phyloP scores from a whole-genome alignment of 2,113 vertebrate species.

The Larimichthys crocea region DNA sequence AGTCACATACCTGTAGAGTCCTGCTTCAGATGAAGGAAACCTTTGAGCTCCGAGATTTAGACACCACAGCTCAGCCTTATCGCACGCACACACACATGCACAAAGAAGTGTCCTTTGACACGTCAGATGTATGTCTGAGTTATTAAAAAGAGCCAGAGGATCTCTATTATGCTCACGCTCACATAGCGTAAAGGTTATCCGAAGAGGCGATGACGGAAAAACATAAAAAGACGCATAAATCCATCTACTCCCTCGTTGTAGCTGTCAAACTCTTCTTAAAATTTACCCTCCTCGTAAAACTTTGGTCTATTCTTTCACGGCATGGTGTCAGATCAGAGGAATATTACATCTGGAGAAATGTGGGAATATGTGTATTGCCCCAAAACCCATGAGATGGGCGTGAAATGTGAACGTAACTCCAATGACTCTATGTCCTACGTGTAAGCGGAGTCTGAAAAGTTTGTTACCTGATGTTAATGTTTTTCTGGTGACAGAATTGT shows the following conservation, averaged over 20 bases:
- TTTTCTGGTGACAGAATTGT: background rate
- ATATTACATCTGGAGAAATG: slow-evolving; percentile 35
- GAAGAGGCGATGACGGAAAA: slow-evolving; percentile 42
- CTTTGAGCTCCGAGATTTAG: slow-evolving; percentile 72
- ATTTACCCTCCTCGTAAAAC: slow-evolving; percentile 31
- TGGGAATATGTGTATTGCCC: background rate
- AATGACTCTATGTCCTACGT: background rate
- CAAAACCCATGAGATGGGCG: background rate
- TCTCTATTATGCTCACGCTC: background rate
- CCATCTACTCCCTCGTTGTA: background rate
- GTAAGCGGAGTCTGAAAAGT: background rate
- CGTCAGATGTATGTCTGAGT: slow-evolving; percentile 21
- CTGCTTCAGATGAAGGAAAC: slow-evolving; percentile 78
- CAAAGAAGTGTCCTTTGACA: slow-evolving; percentile 40
- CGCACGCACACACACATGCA: slow-evolving; percentile 17
- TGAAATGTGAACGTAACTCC: background rate
- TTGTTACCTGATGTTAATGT: background rate
- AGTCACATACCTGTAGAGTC: slow-evolving; percentile 77
- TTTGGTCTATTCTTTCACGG: background rate
- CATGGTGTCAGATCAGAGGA: slow-evolving; percentile 43
- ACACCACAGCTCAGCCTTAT: slow-evolving; percentile 54
- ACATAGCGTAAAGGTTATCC: slow-evolving; percentile 1
- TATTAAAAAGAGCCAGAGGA: slow-evolving; percentile 42
- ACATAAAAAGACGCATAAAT: slow-evolving; percentile 23
- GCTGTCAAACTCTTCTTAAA: slow-evolving; percentile 29